phyloP scores from a whole-genome alignment of 1,140 invertebrate species.

The Psix sp. region DNA sequence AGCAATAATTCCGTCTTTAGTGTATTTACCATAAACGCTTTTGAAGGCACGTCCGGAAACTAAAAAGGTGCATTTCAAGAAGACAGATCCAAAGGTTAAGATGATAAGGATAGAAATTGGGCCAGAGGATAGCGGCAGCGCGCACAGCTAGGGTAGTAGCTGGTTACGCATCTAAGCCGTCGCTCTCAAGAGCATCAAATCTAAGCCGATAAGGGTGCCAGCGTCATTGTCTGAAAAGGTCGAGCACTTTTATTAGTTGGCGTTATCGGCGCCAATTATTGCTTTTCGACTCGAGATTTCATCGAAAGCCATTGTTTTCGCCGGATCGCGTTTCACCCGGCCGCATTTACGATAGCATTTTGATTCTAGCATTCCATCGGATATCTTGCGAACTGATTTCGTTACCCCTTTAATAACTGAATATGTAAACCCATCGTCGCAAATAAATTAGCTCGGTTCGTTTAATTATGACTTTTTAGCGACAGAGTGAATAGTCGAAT shows the following conservation, averaged over 20 bases:
- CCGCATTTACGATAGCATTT: conserved; percentile 32
- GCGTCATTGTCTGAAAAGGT: conserved; percentile 56
- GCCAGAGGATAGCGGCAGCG: conserved; percentile 26
- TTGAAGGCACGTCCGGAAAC: conserved; percentile 45
- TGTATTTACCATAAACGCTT: conserved; percentile 61
- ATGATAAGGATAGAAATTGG: conserved; percentile 58
- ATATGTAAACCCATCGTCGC: conserved; percentile 14
- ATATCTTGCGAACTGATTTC: conserved; percentile 17
- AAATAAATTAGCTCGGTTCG: conserved; percentile 18
- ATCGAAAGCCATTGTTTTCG: conserved; percentile 45
- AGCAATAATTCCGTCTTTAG: conserved; percentile 58
- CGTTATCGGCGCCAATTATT: conserved; percentile 57
- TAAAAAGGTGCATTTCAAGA: conserved; percentile 24
- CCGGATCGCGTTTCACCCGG: conserved; percentile 16
- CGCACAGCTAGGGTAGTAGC: conserved; percentile 5
- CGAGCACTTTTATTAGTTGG: conserved; percentile 52
- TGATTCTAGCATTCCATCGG: conserved; percentile 15
- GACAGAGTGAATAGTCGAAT: conserved; percentile 26
- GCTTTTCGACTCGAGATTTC: conserved; percentile 43
- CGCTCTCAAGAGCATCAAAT: conserved; percentile 34
- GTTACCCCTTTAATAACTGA: conserved; percentile 20
- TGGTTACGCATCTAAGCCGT: conserved; percentile 40
- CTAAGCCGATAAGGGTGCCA: conserved; percentile 29
- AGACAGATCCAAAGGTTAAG: conserved; percentile 58
- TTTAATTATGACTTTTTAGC: conserved; percentile 36